phyloP scores from a whole-genome alignment of 2,888 invertebrate species.

The Allacma fusca region DNA sequence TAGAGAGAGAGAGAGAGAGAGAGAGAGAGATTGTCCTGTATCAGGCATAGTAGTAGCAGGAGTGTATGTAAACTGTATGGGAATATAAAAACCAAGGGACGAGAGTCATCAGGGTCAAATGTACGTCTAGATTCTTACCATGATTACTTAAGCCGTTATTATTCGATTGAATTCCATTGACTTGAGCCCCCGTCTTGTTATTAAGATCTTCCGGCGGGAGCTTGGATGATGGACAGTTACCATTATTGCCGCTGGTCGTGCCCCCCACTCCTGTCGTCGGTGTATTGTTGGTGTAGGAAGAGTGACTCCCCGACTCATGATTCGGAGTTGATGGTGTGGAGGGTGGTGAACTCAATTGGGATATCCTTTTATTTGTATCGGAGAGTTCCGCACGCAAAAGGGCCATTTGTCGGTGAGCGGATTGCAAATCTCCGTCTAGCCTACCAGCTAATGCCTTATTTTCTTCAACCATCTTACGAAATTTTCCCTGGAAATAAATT shows the following conservation, averaged over 20 bases:
- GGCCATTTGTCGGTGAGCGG: slow-evolving; percentile 72
- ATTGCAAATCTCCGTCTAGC: slow-evolving; percentile 72
- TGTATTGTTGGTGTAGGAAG: slow-evolving; percentile 61
- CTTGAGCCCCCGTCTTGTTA: slow-evolving; percentile 44
- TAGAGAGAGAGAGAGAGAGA: too few species aligned
- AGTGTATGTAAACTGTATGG: too few species aligned
- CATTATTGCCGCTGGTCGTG: slow-evolving; percentile 62
- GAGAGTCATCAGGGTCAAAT: too few species aligned
- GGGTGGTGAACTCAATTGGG: slow-evolving; percentile 63
- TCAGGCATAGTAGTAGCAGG: too few species aligned
- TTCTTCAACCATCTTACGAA: slow-evolving; percentile 89
- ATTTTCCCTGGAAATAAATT: slow-evolving; percentile 76
- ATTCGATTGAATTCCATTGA: slow-evolving; percentile 55
- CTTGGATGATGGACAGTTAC: slow-evolving; percentile 62
- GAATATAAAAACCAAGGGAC: too few species aligned
- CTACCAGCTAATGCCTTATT: slow-evolving; percentile 70
- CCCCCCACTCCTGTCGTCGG: slow-evolving; percentile 48
- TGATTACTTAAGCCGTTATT: slow-evolving; percentile 50
- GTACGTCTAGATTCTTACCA: too few species aligned
- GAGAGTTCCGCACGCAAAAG: slow-evolving; percentile 68
- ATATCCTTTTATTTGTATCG: slow-evolving; percentile 67
- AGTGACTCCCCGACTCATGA: slow-evolving; percentile 57
- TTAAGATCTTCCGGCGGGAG: slow-evolving; percentile 61
- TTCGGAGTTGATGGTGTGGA: slow-evolving; percentile 62
- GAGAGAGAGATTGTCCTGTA: too few species aligned